phyloP scores from a whole-genome alignment of 2,888 invertebrate genomes.

The Neoaliturus tenellus region DNA sequence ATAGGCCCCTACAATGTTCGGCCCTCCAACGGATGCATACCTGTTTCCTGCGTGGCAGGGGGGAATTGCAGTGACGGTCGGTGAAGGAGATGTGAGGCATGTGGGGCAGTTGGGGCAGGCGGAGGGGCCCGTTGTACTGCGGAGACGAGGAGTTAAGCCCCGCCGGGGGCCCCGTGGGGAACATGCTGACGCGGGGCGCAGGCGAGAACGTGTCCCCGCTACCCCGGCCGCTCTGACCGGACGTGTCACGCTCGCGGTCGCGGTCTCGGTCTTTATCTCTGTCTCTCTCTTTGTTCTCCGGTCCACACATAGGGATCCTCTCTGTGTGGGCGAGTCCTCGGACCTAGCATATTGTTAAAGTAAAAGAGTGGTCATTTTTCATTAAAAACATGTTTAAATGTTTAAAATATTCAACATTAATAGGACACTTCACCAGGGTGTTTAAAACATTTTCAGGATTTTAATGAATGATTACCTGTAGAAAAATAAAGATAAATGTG shows the following conservation, averaged over 20 bases:
- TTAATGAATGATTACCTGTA: no score
- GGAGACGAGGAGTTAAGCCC: conserved; percentile 69
- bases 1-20: no score
- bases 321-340: conserved; percentile 82
- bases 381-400: no score
- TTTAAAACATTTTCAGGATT: no score
- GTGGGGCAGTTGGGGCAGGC: conserved; percentile 71
- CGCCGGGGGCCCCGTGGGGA: conserved; percentile 70
- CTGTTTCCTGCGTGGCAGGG: conserved; percentile 88
- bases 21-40: conserved; percentile 62
- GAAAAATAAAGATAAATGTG: no score
- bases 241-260: conserved; percentile 61
- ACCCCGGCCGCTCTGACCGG: conserved; percentile 63
- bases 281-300: conserved; percentile 66
- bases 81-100: conserved; percentile 74
- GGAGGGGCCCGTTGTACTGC: conserved; percentile 71
- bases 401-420: no score
- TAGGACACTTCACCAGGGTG: no score
- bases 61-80: conserved; percentile 80
- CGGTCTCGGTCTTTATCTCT: conserved; percentile 70
- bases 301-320: conserved; percentile 70
- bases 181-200: conserved; percentile 66
- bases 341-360: no score
- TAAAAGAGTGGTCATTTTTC: no score
- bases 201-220: conserved; percentile 71